Percentiles rank a stretch among this genome's conserved stretches.
Conservation (phyloP, 2,888 invertebrate species). For the Hemaris fuciformis region DNA sequence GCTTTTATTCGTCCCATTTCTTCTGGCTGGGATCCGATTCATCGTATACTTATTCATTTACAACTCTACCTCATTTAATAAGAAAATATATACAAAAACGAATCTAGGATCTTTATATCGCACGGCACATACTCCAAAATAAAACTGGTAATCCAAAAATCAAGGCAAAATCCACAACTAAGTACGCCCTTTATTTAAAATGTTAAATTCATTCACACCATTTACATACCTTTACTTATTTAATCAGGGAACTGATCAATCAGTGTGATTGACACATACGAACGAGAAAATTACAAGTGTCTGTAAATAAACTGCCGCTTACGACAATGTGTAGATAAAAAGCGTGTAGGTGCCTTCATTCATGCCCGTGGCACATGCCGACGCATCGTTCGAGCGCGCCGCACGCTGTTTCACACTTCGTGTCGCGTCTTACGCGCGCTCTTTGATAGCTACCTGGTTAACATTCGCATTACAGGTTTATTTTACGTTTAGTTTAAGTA, state of each 20-base stretch:
- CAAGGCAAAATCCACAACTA: too few species aligned
- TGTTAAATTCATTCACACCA: neutral
- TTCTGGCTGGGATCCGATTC: too few species aligned
- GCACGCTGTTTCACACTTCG: conserved; percentile 29
- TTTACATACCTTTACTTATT: neutral
- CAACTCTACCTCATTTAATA: too few species aligned
- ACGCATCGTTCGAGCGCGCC: conserved; percentile 17
- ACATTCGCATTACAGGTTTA: conserved; percentile 11
- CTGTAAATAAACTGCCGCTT: conserved; percentile 57
- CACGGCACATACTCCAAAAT: too few species aligned
- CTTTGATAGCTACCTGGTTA: conserved; percentile 60
- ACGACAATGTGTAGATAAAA: conserved; percentile 70
- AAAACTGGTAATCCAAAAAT: too few species aligned
- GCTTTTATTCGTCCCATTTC: too few species aligned
- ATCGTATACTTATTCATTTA: too few species aligned
- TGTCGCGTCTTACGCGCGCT: conserved; percentile 61
- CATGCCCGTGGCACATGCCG: conserved; percentile 36
- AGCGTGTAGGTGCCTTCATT: conserved; percentile 59
- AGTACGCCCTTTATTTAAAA: too few species aligned
- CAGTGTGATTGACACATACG: conserved; percentile 46
- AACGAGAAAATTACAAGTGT: conserved; percentile 71
- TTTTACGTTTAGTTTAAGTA: neutral
- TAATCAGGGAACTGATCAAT: conserved; percentile 33
- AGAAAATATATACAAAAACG: too few species aligned
- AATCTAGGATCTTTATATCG: too few species aligned